These are phyloP conservation scores for Pseudolaguvia tuberculata DNA, from an alignment of 2,113 vertebrate species.

Conservation along the genomic window DNA sequence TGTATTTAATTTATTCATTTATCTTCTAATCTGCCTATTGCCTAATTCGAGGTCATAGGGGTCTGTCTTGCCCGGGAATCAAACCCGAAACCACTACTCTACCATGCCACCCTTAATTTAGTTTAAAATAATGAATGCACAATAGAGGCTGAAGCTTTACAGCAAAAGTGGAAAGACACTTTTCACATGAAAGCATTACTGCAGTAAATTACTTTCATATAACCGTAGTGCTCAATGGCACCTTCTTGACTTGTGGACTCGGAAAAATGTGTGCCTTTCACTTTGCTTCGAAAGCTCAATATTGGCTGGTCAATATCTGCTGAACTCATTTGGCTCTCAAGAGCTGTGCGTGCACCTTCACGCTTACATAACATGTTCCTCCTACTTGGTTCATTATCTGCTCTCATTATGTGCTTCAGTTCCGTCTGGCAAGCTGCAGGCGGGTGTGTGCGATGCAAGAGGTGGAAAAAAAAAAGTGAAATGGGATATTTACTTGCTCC, in stretches of 20 bases:
- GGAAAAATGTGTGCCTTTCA: background rate
- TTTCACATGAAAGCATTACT: background rate
- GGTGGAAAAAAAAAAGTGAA: background rate
- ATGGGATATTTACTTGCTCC: conserved; percentile 30
- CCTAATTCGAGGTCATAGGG: no score
- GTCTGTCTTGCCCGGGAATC: no score
- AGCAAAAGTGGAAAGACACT: background rate
- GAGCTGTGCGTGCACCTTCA: conserved; percentile 10
- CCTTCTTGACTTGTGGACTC: background rate
- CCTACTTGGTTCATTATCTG: conserved; percentile 31
- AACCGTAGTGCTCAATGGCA: background rate
- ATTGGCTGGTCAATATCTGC: background rate
- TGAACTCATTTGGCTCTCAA: conserved; percentile 7
- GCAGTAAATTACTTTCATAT: background rate
- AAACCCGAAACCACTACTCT: no score
- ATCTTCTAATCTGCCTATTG: no score
- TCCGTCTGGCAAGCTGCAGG: conserved; percentile 1
- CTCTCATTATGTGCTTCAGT: conserved; percentile 30
- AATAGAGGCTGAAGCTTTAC: background rate
- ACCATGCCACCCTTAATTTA: no score
- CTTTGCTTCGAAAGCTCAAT: conserved; percentile 1
- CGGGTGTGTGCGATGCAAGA: background rate
- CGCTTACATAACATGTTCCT: conserved; percentile 25
- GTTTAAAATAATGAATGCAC: no score
- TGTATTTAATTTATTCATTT: no score